Conservation (phyloP, 2,888 invertebrate species). For the Torymus aiolomorphi region DNA sequence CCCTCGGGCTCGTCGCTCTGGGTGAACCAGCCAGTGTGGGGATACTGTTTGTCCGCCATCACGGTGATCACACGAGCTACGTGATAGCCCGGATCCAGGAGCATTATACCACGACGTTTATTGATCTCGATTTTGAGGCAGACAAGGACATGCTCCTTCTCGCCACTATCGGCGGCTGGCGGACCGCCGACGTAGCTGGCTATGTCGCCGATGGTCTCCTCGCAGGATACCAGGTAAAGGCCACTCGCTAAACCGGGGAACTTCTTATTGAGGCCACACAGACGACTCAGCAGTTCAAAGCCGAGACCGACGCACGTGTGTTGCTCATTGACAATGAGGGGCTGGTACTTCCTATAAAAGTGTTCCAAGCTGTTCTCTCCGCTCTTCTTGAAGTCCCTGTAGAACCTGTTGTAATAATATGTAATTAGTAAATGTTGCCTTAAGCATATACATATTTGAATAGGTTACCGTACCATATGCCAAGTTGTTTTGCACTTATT, state of each 20-base stretch:
- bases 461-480: too few species aligned
- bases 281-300: constrained; percentile 84
- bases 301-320: constrained; percentile 94
- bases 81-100: constrained; percentile 95
- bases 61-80: constrained; percentile 90
- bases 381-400: constrained; percentile 78
- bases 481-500: too few species aligned
- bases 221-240: constrained; percentile 89
- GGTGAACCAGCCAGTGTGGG: constrained; percentile 92
- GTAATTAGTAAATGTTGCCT: too few species aligned
- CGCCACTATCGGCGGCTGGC: constrained; percentile 80
- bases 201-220: constrained; percentile 81
- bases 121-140: constrained; percentile 85
- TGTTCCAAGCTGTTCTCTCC: constrained; percentile 82
- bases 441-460: too few species aligned
- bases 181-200: constrained; percentile 74
- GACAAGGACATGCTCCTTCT: constrained; percentile 92
- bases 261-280: constrained; percentile 76
- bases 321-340: constrained; percentile 86
- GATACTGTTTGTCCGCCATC: constrained; percentile 89
- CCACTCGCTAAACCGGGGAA: constrained; percentile 83
- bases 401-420: constrained; percentile 77
- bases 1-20: constrained; percentile 87
- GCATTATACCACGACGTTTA: constrained; percentile 85
- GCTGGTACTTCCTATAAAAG: constrained; percentile 86